A percentile compares a stretch with the other conserved stretches of the same genome.
phyloP scores from a whole-genome alignment of 2,113 vertebrate genomes.

The Garra rufa region DNA sequence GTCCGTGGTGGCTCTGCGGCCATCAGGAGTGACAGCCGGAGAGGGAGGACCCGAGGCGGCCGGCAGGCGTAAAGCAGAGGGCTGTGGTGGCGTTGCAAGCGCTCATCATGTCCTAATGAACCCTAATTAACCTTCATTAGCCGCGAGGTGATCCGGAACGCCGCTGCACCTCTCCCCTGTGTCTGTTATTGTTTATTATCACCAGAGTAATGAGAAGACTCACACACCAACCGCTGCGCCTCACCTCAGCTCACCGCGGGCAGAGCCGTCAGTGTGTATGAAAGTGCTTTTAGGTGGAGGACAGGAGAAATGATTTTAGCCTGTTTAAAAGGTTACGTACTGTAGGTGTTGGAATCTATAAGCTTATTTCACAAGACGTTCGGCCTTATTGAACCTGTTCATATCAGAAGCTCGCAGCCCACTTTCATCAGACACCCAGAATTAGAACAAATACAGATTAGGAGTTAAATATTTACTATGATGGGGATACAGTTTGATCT shows the following conservation, averaged over 20 bases:
- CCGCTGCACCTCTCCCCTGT: slow-evolving; percentile 47
- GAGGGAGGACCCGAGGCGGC: slow-evolving; percentile 22
- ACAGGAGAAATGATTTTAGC: background rate
- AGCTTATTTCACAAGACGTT: slow-evolving; percentile 17
- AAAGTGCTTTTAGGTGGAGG: background rate
- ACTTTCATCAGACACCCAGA: background rate
- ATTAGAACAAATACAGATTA: background rate
- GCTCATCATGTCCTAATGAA: slow-evolving; percentile 60
- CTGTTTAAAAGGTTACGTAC: background rate
- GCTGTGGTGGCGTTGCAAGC: slow-evolving; percentile 48
- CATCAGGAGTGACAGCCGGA: slow-evolving; percentile 35
- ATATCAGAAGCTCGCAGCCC: background rate
- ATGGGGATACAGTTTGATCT: background rate
- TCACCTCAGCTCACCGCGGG: background rate
- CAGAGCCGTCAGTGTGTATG: background rate
- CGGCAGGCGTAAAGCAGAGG: slow-evolving; percentile 27
- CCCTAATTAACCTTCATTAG: slow-evolving; percentile 71
- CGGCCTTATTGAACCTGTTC: background rate
- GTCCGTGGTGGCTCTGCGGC: background rate
- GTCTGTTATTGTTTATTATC: slow-evolving; percentile 58
- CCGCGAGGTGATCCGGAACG: slow-evolving; percentile 60
- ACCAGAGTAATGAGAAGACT: slow-evolving; percentile 54
- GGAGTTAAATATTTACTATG: background rate
- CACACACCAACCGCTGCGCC: slow-evolving; percentile 9
- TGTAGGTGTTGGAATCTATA: slow-evolving; percentile 8